Evolutionary conservation across 2,113 vertebrate species (phyloP).

Genomic region (Tympanuchus pallidicinctus): DNA sequence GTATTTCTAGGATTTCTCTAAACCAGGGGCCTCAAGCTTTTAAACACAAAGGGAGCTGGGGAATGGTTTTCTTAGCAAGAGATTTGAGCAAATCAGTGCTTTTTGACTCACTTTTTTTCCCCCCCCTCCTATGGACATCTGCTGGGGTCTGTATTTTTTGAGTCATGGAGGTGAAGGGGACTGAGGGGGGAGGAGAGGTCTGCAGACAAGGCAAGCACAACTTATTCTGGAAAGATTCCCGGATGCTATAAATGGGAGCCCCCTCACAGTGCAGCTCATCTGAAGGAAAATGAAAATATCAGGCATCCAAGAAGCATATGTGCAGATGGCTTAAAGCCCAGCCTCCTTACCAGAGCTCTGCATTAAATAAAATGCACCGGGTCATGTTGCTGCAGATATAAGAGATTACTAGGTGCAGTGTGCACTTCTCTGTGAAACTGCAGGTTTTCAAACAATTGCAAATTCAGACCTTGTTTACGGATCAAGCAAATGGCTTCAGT

Average conservation of each 20-base stretch:
- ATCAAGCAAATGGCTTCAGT: slow-evolving; percentile 35
- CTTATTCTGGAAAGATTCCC: slow-evolving; percentile 49
- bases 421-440: slow-evolving; percentile 32
- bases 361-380: slow-evolving; percentile 68
- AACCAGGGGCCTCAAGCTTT: slow-evolving; percentile 59
- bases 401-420: slow-evolving; percentile 61
- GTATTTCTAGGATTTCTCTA: slow-evolving; percentile 61
- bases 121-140: not conserved
- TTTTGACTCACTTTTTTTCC: not conserved
- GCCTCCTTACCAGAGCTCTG: slow-evolving; percentile 60
- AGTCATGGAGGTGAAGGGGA: not conserved
- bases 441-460: slow-evolving; percentile 65
- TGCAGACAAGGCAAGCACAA: slow-evolving; percentile 50
- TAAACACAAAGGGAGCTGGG: slow-evolving; percentile 53
- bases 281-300: slow-evolving; percentile 69
- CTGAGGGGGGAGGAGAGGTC: slow-evolving; percentile 1
- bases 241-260: slow-evolving; percentile 60
- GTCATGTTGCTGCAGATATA: slow-evolving; percentile 70
- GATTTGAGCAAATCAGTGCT: slow-evolving; percentile 40
- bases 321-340: slow-evolving; percentile 63
- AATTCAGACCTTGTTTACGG: slow-evolving; percentile 50
- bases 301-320: slow-evolving; percentile 61
- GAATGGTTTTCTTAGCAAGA: slow-evolving; percentile 32
- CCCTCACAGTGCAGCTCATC: slow-evolving; percentile 69
- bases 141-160: slow-evolving; percentile 37